Base-by-base conservation (phyloP, 2,113 vertebrate species). In the Formicarius rufipectus region DNA sequence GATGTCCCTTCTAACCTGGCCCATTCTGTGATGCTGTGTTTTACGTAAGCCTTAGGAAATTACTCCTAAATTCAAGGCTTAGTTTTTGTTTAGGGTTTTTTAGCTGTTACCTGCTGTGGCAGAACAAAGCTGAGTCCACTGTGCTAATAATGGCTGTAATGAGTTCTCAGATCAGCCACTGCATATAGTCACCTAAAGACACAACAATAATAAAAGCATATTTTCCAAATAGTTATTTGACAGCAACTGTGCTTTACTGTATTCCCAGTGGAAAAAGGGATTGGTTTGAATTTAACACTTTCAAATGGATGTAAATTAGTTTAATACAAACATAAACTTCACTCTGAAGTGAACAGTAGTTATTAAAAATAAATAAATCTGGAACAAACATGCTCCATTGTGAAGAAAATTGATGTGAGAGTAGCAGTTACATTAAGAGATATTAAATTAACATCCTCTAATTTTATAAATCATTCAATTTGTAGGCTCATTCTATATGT, bases 391-490 rank as follows among this genome's bases (percentile, higher is more conserved):
- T 53, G 9, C 23, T 69, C 25, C 52, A 68, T 53, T 52, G 50
- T 72, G 80, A 94, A 88, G 84, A 95, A 79, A 53, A 92, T 14
- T 88, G 86, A 85, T 84, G 40, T 68, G 50, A 93, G 13, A 90
- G 56, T 76, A 93, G 80, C 28, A 71, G 73, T 60, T 95, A 81
- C 23, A 40, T 60, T 92, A 78, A 92, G 72, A 90, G 37, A 62
- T 81, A 84, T 64, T 90, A 94, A 47, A 86, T 96, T 95, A 97
- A 89, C 82, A 96, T 90, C 75, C 37, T 94, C 45, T 95, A 91
- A 97, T 97, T 97, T 90, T 89, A 86, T 93, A 92, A 95, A 89
- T 97, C 87, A 74, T 4, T 13, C 80, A 86, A 74, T 95, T 90
- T 97, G 82, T 92, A 68, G 47, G 30, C 82, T 96, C 68, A 40